Evolutionary conservation across 2,888 invertebrate genomes (phyloP).

Genomic region (Pilophorus perplexus): DNA sequence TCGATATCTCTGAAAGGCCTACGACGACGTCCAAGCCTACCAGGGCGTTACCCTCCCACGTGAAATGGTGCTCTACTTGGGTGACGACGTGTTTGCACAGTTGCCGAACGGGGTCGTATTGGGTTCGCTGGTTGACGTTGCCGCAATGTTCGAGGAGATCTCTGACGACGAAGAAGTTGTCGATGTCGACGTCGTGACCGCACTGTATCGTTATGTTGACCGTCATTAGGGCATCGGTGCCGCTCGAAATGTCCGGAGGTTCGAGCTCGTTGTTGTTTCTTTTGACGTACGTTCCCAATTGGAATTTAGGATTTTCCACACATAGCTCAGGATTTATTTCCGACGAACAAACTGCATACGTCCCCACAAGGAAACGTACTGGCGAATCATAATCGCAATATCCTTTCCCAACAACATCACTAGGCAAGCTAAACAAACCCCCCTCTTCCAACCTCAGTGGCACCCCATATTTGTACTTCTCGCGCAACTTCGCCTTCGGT

Average conservation of each 20-base stretch:
- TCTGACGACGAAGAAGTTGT: neutral
- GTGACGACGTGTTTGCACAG: conserved; percentile 17
- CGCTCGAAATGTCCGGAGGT: neutral
- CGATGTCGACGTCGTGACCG: neutral
- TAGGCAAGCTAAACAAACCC: neutral
- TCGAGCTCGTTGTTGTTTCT: neutral
- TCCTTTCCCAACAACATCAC: neutral
- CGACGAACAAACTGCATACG: conserved; percentile 18
- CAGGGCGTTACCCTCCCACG: conserved; percentile 1
- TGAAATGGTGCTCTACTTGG: neutral
- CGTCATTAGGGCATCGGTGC: neutral
- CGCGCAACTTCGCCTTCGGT: neutral
- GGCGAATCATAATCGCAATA: conserved; percentile 14
- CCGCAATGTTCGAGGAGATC: conserved; percentile 3
- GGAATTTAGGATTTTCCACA: conserved; percentile 13
- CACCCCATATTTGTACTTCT: conserved; percentile 16
- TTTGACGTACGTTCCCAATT: conserved; percentile 3
- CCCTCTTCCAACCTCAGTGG: neutral
- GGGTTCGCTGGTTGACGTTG: neutral
- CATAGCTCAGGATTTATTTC: conserved; percentile 13
- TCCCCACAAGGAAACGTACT: conserved; percentile 25
- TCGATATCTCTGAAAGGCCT: neutral
- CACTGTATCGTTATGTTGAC: conserved; percentile 1
- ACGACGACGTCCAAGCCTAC: neutral
- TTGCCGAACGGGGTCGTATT: neutral